A percentile compares a stretch with the other conserved stretches of the same genome.
Conservation (phyloP, 2,113 vertebrate species). For the Atractosteus spatula region DNA sequence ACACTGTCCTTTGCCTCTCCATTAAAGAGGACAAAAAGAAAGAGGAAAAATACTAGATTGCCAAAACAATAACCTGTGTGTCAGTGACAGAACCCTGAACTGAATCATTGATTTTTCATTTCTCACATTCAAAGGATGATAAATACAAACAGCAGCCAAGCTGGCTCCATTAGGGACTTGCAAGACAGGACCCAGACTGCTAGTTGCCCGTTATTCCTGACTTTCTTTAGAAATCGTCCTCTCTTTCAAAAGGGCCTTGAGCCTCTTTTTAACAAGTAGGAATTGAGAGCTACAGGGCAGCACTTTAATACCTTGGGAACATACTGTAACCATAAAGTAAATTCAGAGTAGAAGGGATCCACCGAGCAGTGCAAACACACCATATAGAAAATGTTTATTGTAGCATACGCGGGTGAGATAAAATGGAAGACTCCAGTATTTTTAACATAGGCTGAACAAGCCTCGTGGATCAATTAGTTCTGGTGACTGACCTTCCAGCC, state of each 20-base stretch:
- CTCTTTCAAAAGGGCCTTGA: background rate
- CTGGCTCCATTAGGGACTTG: background rate
- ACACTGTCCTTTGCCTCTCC: background rate
- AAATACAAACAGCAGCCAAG: background rate
- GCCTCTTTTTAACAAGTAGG: background rate
- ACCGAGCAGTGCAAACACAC: too few relatives aligned
- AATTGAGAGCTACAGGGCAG: too few relatives aligned
- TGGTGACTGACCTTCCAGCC: too few relatives aligned
- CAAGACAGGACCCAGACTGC: background rate
- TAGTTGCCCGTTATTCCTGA: background rate
- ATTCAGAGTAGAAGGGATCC: too few relatives aligned
- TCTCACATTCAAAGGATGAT: background rate
- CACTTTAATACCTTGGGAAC: too few relatives aligned
- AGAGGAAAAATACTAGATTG: background rate
- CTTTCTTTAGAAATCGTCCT: background rate
- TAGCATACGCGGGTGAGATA: too few relatives aligned
- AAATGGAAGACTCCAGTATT: too few relatives aligned
- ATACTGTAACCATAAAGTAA: too few relatives aligned
- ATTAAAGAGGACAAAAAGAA: background rate
- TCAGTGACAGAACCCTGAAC: background rate
- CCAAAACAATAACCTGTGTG: background rate
- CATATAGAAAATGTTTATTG: too few relatives aligned
- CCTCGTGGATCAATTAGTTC: too few relatives aligned
- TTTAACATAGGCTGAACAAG: too few relatives aligned
- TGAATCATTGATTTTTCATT: conserved; percentile 2